A percentile compares a stretch with the other conserved stretches of the same genome.
These are phyloP conservation scores for Harpalus rubripes DNA, from an alignment of 2,888 invertebrate species.

Conservation along the genomic window DNA sequence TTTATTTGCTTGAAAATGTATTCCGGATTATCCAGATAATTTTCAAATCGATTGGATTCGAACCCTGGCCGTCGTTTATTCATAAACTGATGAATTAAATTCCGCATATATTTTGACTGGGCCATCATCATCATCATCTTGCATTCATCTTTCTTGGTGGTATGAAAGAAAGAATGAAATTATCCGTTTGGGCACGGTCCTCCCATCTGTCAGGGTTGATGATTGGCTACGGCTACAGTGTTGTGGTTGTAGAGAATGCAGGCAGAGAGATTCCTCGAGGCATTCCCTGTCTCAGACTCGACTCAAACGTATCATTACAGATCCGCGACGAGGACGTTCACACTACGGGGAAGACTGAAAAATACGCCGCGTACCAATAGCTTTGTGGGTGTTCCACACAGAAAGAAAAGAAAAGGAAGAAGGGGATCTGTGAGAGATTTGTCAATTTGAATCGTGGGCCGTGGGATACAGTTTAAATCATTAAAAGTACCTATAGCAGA, in stretches of 20 bases:
- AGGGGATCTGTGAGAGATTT: no score
- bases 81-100: no score
- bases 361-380: not conserved
- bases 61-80: no score
- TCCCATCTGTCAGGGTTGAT: constrained; percentile 29
- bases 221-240: not conserved
- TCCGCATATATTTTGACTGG: no score
- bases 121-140: no score
- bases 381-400: not conserved
- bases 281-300: not conserved
- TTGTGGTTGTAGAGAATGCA: not conserved
- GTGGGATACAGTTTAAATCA: no score
- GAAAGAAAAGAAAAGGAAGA: not conserved
- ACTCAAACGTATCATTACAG: constrained; percentile 1
- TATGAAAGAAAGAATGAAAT: constrained; percentile 2
- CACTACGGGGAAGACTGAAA: not conserved
- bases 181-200: constrained; percentile 24
- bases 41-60: no score
- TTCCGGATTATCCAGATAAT: no score
- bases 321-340: constrained; percentile 1
- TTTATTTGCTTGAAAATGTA: no score
- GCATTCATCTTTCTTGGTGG: no score
- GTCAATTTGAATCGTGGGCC: no score
- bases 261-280: constrained; percentile 4
- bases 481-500: no score